Conservation (phyloP, 2,113 vertebrate genomes). For the Syrrhaptes paradoxus region DNA sequence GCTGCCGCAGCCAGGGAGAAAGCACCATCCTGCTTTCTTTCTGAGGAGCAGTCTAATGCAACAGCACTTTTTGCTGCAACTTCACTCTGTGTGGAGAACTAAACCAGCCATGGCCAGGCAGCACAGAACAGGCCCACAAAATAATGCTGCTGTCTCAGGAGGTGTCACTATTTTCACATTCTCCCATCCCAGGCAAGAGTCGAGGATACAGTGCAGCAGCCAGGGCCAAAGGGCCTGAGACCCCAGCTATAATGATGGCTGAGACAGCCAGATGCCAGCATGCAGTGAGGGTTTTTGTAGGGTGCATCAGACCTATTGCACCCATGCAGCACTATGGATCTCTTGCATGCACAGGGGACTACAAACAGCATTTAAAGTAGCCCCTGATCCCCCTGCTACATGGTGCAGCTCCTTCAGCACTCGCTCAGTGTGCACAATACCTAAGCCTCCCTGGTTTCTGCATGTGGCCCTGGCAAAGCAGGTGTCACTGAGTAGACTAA, state of each 20-base stretch:
- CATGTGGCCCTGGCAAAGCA: background rate
- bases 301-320: no score
- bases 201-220: background rate
- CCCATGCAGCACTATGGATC: accelerated
- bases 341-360: background rate
- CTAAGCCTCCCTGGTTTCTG: background rate
- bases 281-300: background rate
- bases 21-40: background rate
- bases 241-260: background rate
- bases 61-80: background rate
- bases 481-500: background rate
- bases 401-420: background rate
- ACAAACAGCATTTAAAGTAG: background rate
- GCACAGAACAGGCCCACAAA: background rate
- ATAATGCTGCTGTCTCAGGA: background rate
- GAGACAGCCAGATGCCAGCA: background rate
- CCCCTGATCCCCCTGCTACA: background rate
- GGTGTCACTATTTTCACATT: background rate
- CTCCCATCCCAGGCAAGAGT: background rate
- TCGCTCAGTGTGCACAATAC: accelerated
- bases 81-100: background rate
- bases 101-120: background rate
- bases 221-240: background rate
- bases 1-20: background rate
- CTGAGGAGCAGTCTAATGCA: background rate